phyloP scores from a whole-genome alignment of 2,888 invertebrate genomes.

The Chloroclysta siterata region DNA sequence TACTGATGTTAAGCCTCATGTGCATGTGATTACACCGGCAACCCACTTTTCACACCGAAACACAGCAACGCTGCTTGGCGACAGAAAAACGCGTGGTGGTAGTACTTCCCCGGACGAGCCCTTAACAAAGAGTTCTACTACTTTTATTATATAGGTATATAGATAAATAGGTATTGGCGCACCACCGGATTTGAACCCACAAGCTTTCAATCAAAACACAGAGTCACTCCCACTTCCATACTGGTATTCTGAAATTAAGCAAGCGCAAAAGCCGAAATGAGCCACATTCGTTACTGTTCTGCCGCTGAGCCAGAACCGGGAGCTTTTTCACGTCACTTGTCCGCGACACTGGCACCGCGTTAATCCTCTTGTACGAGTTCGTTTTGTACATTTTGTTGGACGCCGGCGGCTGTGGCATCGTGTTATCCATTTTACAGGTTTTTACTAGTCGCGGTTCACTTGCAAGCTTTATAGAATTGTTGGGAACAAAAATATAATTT shows the following conservation, averaged over 20 bases:
- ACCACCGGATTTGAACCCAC: too few relatives aligned
- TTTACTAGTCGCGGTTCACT: background rate
- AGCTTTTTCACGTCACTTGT: slow-evolving; percentile 45
- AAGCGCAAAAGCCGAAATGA: slow-evolving; percentile 5
- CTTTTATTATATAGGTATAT: too few relatives aligned
- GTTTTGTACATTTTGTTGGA: slow-evolving; percentile 39
- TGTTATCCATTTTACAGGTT: slow-evolving; percentile 22
- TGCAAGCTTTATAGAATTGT: background rate
- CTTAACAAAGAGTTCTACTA: too few relatives aligned
- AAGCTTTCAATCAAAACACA: too few relatives aligned
- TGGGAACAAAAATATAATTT: background rate
- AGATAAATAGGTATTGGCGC: too few relatives aligned
- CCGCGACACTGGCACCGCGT: slow-evolving; percentile 36
- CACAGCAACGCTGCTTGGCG: too few relatives aligned
- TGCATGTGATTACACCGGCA: too few relatives aligned
- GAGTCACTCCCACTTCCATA: too few relatives aligned
- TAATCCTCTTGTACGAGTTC: slow-evolving; percentile 38
- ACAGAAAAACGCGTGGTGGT: too few relatives aligned
- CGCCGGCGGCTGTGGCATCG: slow-evolving; percentile 3
- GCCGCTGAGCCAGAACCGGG: slow-evolving; percentile 30
- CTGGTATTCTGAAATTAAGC: slow-evolving; percentile 3
- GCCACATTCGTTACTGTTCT: slow-evolving; percentile 32
- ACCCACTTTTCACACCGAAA: too few relatives aligned
- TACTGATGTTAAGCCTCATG: too few relatives aligned
- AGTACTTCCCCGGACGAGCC: too few relatives aligned